phyloP scores from a whole-genome alignment of 2,888 invertebrate species.

The Sesia apiformis region DNA sequence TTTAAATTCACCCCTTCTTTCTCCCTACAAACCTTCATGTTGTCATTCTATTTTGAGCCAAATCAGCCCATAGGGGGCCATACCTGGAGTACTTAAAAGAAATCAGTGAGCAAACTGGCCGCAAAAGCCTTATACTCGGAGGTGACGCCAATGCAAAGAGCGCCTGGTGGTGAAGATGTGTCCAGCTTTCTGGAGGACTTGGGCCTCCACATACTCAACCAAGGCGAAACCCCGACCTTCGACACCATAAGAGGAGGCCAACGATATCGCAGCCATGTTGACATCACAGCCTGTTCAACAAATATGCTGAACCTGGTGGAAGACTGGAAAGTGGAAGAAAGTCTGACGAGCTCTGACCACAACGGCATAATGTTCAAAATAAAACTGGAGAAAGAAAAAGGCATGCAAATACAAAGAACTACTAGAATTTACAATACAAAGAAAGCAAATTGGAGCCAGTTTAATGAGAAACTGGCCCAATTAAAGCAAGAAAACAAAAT shows the following conservation, averaged over 20 bases:
- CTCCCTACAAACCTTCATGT: too few species aligned
- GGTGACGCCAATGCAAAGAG: conserved; percentile 8
- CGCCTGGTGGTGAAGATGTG: conserved; percentile 11
- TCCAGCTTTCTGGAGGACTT: conserved; percentile 1
- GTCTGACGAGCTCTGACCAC: conserved; percentile 4
- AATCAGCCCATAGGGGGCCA: conserved; percentile 1
- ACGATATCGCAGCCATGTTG: conserved; percentile 11
- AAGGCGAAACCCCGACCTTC: conserved; percentile 15
- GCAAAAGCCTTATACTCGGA: conserved; percentile 1
- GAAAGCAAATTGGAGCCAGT: conserved; percentile 3
- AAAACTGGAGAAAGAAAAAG: not conserved
- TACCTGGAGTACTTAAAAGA: conserved; percentile 5
- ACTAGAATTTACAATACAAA: conserved; percentile 2
- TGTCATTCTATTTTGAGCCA: conserved; percentile 3
- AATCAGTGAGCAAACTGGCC: not conserved
- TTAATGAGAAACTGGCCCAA: conserved; percentile 1
- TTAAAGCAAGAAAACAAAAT: not conserved
- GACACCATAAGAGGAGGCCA: conserved; percentile 10
- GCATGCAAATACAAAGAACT: not conserved
- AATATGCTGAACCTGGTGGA: too few species aligned
- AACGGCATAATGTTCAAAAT: conserved; percentile 3
- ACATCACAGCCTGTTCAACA: conserved; percentile 15
- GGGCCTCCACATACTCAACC: conserved; percentile 10
- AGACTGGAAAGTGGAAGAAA: conserved; percentile 5
- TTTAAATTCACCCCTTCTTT: not conserved